Evolutionary conservation across 2,113 vertebrate species (phyloP).

Genomic region (Alligator mississippiensis): DNA sequence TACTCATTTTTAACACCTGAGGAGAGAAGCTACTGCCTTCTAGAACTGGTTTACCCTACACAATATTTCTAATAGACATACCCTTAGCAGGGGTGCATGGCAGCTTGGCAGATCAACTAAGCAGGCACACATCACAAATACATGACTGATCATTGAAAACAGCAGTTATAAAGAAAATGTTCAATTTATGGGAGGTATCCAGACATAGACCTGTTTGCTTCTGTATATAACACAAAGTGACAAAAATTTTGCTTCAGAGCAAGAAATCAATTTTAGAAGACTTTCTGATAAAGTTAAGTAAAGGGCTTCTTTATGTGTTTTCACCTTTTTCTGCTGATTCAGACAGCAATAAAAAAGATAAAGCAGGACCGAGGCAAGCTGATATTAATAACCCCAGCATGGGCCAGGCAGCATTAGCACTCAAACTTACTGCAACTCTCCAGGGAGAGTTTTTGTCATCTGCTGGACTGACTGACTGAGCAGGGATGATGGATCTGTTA

Average conservation of each 20-base stretch:
- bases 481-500: background rate
- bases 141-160: background rate
- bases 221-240: background rate
- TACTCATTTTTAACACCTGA: too few species aligned
- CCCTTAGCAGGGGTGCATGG: too few species aligned
- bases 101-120: too few species aligned
- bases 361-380: background rate
- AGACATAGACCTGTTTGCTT: background rate
- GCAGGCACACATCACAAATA: background rate
- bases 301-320: background rate
- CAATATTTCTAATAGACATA: too few species aligned
- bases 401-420: background rate
- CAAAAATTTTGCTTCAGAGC: background rate
- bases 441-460: background rate
- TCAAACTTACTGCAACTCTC: background rate
- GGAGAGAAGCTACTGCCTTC: too few species aligned
- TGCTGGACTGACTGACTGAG: background rate
- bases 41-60: too few species aligned
- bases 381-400: background rate
- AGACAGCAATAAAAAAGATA: background rate
- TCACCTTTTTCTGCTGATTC: background rate
- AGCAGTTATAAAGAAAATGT: background rate
- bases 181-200: background rate
- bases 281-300: background rate
- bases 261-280: background rate